Conservation (phyloP, 2,797 vertebrate species). For the Xenops minutus region DNA sequence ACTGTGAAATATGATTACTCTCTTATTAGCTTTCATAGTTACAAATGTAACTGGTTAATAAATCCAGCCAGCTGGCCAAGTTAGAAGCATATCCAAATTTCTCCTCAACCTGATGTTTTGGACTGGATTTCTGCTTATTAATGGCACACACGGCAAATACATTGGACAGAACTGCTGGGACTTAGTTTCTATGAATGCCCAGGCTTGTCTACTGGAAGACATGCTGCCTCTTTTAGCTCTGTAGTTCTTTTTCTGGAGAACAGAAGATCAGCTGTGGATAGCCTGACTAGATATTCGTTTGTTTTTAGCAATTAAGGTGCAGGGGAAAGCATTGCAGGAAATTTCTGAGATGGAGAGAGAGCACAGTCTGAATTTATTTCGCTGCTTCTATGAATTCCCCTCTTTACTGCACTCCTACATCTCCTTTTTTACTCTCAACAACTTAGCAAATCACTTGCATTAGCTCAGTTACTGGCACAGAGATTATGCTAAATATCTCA, state of each 20-base stretch:
- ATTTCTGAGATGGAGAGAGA: background rate
- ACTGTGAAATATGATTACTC: background rate
- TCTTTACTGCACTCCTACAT: background rate
- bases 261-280: background rate
- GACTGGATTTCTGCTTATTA: background rate
- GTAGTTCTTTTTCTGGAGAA: background rate
- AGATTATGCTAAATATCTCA: background rate
- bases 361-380: background rate
- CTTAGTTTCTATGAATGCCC: background rate
- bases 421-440: background rate
- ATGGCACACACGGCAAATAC: background rate
- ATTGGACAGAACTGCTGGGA: background rate
- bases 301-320: background rate
- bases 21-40: constrained; percentile 16
- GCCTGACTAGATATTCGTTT: background rate
- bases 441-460: background rate
- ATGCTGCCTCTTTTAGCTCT: background rate
- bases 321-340: background rate
- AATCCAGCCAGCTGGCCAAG: background rate
- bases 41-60: background rate
- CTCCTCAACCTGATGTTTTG: background rate
- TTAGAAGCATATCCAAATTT: background rate
- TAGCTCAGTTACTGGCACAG: background rate
- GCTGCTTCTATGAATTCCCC: background rate
- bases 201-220: background rate